phyloP scores from a whole-genome alignment of 2,888 invertebrate species.

The Branchinecta sandiegonensis region DNA sequence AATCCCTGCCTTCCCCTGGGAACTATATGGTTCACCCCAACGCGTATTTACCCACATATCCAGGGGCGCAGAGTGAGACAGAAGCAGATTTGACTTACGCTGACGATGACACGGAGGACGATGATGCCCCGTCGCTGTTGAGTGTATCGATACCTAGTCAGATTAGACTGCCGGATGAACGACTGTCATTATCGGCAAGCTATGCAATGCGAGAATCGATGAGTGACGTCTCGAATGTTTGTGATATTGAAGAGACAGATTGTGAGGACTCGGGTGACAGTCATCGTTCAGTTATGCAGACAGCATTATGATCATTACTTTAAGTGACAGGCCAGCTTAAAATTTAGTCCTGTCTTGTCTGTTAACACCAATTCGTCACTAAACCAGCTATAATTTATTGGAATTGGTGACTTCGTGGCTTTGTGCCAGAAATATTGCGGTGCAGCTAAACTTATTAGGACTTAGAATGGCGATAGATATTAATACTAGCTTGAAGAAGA shows the following conservation, averaged over 20 bases:
- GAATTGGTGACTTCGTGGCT: too few relatives aligned
- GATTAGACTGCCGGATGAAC: constrained; percentile 41
- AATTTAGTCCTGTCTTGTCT: too few relatives aligned
- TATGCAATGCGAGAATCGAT: constrained; percentile 45
- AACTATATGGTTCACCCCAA: constrained; percentile 68
- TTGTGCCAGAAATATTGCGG: too few relatives aligned
- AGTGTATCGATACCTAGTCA: constrained; percentile 24
- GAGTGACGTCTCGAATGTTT: constrained; percentile 73
- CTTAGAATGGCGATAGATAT: too few relatives aligned
- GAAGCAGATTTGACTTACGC: constrained; percentile 37
- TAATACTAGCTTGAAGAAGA: too few relatives aligned
- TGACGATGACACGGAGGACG: constrained; percentile 29
- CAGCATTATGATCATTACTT: not conserved
- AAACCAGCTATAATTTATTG: too few relatives aligned
- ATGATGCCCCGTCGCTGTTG: constrained; percentile 23
- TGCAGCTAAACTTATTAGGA: too few relatives aligned
- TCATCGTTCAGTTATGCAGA: not conserved
- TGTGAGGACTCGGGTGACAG: constrained; percentile 26
- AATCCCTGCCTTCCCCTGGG: constrained; percentile 33
- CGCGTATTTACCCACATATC: constrained; percentile 59
- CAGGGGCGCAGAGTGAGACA: constrained; percentile 31
- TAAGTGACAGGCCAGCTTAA: too few relatives aligned
- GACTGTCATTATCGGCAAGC: constrained; percentile 53
- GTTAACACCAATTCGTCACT: too few relatives aligned
- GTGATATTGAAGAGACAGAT: constrained; percentile 76